Percentiles rank a stretch among this genome's conserved stretches.
These are phyloP conservation scores for Anastrepha obliqua DNA, from an alignment of 1,140 invertebrate species.

Conservation along the genomic window DNA sequence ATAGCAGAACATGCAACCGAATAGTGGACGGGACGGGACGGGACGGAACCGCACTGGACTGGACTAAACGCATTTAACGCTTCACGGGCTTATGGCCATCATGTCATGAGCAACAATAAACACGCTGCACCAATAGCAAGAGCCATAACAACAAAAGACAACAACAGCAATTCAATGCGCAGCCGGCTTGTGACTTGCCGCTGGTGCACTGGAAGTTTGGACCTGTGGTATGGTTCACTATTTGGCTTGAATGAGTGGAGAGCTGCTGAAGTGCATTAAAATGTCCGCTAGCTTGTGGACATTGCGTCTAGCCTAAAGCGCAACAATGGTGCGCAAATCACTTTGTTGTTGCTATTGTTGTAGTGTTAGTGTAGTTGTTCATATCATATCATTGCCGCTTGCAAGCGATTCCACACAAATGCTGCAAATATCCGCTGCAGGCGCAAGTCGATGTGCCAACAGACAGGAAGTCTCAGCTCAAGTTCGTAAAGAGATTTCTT, in stretches of 20 bases:
- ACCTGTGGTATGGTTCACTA: not conserved
- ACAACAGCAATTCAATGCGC: not conserved
- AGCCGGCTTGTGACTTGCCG: not conserved
- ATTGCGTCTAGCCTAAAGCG: not conserved
- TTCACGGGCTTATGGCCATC: constrained; percentile 51
- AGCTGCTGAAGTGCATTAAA: constrained; percentile 15
- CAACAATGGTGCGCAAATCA: constrained; percentile 21
- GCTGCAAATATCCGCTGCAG: not conserved
- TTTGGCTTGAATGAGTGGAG: not conserved
- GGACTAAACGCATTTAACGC: constrained; percentile 54
- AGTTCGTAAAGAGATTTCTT: constrained; percentile 25
- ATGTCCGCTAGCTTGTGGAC: not conserved
- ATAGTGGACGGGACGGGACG: not conserved
- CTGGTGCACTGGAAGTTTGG: not conserved
- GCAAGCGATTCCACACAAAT: not conserved
- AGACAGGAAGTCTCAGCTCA: constrained; percentile 14
- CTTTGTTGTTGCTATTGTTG: not conserved
- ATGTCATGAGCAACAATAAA: constrained; percentile 43
- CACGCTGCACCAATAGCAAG: not conserved
- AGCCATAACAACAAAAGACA: not conserved
- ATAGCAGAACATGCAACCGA: not conserved
- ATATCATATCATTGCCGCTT: not conserved
- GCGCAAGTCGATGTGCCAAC: not conserved
- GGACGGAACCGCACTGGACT: not conserved
- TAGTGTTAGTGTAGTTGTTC: not conserved